A percentile compares a stretch with the other conserved stretches of the same genome.
phyloP scores from a whole-genome alignment of 2,797 vertebrate genomes.

The Takifugu ocellatus region DNA sequence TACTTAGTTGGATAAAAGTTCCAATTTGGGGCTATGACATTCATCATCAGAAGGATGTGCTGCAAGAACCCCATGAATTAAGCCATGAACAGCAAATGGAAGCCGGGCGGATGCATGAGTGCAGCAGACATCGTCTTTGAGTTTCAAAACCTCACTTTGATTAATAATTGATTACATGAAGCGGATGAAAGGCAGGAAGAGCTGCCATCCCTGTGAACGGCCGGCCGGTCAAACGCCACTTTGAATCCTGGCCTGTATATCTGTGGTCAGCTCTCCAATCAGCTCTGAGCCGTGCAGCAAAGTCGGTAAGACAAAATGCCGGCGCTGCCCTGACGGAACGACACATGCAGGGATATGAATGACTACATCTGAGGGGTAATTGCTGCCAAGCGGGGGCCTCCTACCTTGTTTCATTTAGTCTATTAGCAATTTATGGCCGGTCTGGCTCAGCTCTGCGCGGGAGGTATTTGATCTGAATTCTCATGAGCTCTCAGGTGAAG shows the following conservation, averaged over 20 bases:
- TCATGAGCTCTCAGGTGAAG: constrained; percentile 72
- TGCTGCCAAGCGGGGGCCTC: constrained; percentile 75
- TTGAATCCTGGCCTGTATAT: constrained; percentile 87
- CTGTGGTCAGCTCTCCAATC: constrained; percentile 60
- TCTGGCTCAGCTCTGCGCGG: constrained; percentile 80
- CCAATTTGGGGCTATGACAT: too few species aligned
- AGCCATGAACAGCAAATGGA: constrained; percentile 62
- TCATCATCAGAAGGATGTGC: constrained; percentile 35
- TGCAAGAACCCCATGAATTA: constrained; percentile 50
- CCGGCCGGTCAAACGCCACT: constrained; percentile 90
- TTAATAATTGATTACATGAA: constrained; percentile 99
- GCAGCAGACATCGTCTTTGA: constrained; percentile 83
- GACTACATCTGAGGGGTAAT: constrained; percentile 80
- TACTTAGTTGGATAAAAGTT: too few species aligned
- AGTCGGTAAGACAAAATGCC: constrained; percentile 73
- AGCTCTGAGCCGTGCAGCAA: constrained; percentile 46
- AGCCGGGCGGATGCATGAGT: constrained; percentile 73
- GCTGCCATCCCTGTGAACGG: constrained; percentile 84
- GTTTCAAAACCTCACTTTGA: constrained; percentile 94
- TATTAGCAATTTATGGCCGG: constrained; percentile 97
- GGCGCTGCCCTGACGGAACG: constrained; percentile 75
- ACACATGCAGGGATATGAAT: constrained; percentile 78
- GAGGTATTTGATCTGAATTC: constrained; percentile 80
- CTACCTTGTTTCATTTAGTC: constrained; percentile 86
- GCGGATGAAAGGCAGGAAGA: constrained; percentile 99